Conservation (phyloP, 2,797 vertebrate genomes). For the Sebastes glaucus region DNA sequence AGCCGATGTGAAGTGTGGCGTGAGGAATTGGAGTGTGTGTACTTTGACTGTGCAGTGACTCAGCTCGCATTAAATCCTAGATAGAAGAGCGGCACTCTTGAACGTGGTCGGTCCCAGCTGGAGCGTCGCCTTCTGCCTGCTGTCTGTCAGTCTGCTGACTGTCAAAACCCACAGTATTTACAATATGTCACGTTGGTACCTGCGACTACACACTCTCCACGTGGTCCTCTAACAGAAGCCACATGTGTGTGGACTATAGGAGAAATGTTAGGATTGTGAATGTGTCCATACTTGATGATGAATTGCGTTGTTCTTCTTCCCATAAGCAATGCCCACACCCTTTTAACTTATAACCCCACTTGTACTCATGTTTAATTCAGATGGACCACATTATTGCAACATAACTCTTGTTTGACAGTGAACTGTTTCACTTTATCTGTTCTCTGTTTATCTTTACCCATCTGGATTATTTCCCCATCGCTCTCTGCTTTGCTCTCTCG, state of each 20-base stretch:
- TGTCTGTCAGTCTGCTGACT: slow-evolving; percentile 32
- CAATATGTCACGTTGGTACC: background rate
- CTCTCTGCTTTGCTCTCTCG: background rate
- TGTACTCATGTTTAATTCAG: slow-evolving; percentile 48
- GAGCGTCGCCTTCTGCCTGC: slow-evolving; percentile 30
- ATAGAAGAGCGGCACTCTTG: slow-evolving; percentile 24
- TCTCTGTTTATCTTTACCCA: slow-evolving; percentile 30
- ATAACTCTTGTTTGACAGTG: slow-evolving; percentile 35
- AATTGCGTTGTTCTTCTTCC: background rate
- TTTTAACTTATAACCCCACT: slow-evolving; percentile 17
- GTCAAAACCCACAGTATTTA: slow-evolving; percentile 14
- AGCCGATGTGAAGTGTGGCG: slow-evolving; percentile 40
- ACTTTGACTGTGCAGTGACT: slow-evolving; percentile 49
- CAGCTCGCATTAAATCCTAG: slow-evolving; percentile 44
- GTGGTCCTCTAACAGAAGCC: background rate
- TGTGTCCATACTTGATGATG: background rate
- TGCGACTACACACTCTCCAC: background rate
- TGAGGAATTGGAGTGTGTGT: slow-evolving; percentile 47
- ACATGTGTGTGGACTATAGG: background rate
- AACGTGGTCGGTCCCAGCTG: slow-evolving; percentile 30
- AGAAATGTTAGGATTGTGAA: background rate
- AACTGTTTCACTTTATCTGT: slow-evolving; percentile 40
- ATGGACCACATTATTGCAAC: slow-evolving; percentile 18
- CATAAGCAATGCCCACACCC: background rate
- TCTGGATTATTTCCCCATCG: slow-evolving; percentile 36